phyloP scores from a whole-genome alignment of 1,140 invertebrate genomes.

The Ladona fulva region DNA sequence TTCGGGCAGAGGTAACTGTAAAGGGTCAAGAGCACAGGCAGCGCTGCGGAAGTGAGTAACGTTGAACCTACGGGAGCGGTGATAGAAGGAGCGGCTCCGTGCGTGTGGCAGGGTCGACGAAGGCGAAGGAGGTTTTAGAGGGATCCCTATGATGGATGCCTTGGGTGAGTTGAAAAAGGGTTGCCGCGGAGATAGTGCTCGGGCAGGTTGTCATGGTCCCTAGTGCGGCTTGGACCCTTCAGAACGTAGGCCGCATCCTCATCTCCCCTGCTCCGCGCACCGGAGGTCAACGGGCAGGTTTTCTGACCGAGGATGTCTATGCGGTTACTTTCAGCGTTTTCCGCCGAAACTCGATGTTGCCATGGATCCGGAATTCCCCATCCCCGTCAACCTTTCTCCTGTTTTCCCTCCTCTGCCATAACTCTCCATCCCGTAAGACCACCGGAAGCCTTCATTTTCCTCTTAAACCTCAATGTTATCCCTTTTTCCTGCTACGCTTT shows the following conservation, averaged over 20 bases:
- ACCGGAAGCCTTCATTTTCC: not conserved
- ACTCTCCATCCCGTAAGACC: not conserved
- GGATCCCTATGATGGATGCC: not conserved
- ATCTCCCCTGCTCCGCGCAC: not conserved
- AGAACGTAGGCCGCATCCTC: not conserved
- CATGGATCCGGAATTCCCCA: not conserved
- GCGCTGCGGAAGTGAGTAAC: not conserved
- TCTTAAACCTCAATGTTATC: not conserved
- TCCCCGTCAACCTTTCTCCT: not conserved
- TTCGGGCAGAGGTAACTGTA: too few species aligned
- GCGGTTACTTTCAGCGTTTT: not conserved
- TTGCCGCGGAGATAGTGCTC: not conserved
- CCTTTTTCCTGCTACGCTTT: not conserved
- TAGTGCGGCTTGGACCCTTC: not conserved
- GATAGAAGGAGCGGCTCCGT: not conserved
- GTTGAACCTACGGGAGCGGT: not conserved
- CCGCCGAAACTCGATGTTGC: not conserved
- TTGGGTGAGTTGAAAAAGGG: not conserved
- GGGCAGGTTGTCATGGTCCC: not conserved
- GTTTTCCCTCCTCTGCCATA: not conserved
- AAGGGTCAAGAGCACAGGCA: not conserved
- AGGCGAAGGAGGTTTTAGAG: not conserved
- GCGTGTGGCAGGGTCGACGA: too few species aligned
- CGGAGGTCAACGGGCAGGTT: not conserved
- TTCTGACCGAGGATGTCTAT: not conserved